Evolutionary conservation across 2,797 vertebrate genomes (phyloP).

Genomic region (Notolepis coatsorum): DNA sequence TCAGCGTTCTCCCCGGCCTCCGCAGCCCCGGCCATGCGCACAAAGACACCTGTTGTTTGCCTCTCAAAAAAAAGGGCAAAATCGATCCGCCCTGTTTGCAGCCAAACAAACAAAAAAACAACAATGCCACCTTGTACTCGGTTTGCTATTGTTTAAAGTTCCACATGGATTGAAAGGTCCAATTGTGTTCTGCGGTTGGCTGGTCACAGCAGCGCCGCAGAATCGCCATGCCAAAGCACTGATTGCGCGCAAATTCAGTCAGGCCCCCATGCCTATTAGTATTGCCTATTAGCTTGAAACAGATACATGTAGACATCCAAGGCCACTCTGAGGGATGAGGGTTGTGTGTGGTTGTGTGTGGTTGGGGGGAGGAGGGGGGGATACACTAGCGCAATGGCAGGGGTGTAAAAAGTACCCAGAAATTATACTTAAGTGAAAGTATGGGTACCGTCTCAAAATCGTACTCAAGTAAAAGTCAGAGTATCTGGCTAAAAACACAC

Average conservation of each 20-base stretch:
- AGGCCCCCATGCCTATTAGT: constrained; percentile 9
- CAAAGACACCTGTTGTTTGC: constrained; percentile 89
- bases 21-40: constrained; percentile 73
- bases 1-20: constrained; percentile 55
- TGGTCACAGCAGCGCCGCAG: constrained; percentile 7
- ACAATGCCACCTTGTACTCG: constrained; percentile 54
- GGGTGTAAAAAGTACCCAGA: too few relatives aligned
- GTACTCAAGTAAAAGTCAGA: too few relatives aligned
- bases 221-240: constrained; percentile 31
- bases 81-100: constrained; percentile 78
- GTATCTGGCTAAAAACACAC: too few relatives aligned
- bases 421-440: too few relatives aligned
- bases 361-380: too few relatives aligned
- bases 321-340: too few relatives aligned
- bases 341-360: too few relatives aligned
- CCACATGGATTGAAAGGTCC: constrained; percentile 27
- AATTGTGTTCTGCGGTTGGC: constrained; percentile 42
- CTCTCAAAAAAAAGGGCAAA: constrained; percentile 64
- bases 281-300: constrained; percentile 25
- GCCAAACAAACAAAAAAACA: constrained; percentile 68
- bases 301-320: constrained; percentile 37
- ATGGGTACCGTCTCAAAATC: too few relatives aligned
- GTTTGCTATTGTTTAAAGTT: constrained; percentile 38
- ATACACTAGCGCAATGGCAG: too few relatives aligned
- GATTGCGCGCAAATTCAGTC: constrained; percentile 42